Evolutionary conservation across 2,888 invertebrate genomes (phyloP), one percentile per base, ranked within the genome.

Genomic region (Ischnura elegans): DNA sequence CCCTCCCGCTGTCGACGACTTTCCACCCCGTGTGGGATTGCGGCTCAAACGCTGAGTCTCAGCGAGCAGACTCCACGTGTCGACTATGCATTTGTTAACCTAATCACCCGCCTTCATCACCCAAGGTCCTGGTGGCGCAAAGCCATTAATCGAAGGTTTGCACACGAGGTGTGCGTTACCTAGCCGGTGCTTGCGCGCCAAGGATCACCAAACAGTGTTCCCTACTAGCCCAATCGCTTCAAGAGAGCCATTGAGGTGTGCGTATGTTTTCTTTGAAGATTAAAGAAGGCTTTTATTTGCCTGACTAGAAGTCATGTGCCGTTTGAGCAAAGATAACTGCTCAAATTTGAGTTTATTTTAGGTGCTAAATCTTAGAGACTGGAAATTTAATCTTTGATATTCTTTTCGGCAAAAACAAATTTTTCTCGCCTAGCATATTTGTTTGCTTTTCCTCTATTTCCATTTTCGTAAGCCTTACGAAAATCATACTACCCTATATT

Each of bases 41-140:
- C 76, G 76, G 76, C 76, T 76, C 76, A 76, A 76, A 76, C 36
- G 76, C 76, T 29, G 76, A 76, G 76, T 76, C 76, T 76, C 76
- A 76, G 76, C 76, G 76, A 76, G 36, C 76, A 36, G 76, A 76
- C 66, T 76, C 76, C 76, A 76, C 76, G 76, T 76, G 76, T 76
- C 76, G 76, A 76, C 76, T 76, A 76, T 76, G 76, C 76, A 76
- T 76, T 76, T 76, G 76, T 76, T 76, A 76, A 76, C 76, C 76
- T 76, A 76, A 76, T 76, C 76, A 76, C 76, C 76, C 76, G 36
- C 36, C 76, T 76, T 76, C 76, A 76, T 76, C 76, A 76, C 76
- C 76, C 36, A 76, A 76, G 76, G 76, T 76, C 76, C 76, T 76
- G 36, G 29, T 76, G 76, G 76, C 76, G 76, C 76, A 10, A 10